phyloP scores from a whole-genome alignment of 2,113 vertebrate species.

The Saiga tatarica region DNA sequence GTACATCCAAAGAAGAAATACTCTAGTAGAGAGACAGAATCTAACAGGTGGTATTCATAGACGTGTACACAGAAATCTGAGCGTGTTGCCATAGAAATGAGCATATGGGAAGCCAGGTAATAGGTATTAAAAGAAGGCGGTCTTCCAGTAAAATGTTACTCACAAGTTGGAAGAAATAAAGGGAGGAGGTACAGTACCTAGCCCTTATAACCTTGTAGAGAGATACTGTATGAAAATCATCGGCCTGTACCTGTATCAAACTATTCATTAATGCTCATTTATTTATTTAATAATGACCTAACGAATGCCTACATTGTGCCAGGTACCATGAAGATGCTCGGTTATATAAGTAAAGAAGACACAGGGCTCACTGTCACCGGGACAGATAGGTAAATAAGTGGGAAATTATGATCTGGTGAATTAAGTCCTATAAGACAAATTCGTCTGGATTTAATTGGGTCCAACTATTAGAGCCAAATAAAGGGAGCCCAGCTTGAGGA shows the following conservation, averaged over 20 bases:
- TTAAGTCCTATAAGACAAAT: background rate
- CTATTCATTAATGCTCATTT: background rate
- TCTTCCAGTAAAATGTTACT: constrained; percentile 15
- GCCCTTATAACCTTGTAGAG: background rate
- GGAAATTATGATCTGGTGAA: background rate
- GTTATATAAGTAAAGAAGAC: background rate
- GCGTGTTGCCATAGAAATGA: background rate
- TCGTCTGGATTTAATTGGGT: background rate
- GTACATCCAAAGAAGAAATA: background rate
- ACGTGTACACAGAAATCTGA: background rate
- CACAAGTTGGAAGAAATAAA: constrained; percentile 5
- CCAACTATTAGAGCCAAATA: background rate
- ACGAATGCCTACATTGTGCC: background rate
- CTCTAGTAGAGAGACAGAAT: background rate
- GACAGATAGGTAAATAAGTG: background rate
- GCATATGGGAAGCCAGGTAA: background rate
- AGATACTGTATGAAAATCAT: background rate
- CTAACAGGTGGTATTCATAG: background rate
- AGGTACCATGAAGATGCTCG: background rate
- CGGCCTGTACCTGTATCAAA: background rate
- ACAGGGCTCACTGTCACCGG: background rate
- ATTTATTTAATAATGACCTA: background rate
- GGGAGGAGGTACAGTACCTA: background rate
- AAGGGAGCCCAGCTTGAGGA: background rate
- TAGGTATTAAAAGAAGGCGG: background rate